These are phyloP conservation scores for Amphipoea oculea DNA, from an alignment of 2,888 invertebrate species.

Conservation along the genomic window DNA sequence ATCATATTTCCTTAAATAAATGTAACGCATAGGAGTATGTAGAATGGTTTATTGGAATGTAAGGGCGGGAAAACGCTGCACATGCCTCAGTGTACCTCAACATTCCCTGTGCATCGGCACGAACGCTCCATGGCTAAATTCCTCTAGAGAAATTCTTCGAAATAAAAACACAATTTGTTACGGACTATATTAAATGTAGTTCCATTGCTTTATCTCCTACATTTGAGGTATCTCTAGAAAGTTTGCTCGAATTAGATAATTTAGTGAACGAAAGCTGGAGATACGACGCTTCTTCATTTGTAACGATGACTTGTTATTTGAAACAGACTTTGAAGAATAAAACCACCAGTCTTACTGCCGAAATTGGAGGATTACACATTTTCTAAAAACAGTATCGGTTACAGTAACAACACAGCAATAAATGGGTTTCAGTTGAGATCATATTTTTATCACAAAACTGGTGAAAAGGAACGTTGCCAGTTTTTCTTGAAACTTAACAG, in stretches of 20 bases:
- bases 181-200: constrained; percentile 29
- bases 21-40: neutral
- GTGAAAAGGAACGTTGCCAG: neutral
- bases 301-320: constrained; percentile 57
- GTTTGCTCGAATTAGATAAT: constrained; percentile 54
- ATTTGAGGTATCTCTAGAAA: constrained; percentile 44
- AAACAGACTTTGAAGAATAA: constrained; percentile 56
- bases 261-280: constrained; percentile 43
- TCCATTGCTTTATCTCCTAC: constrained; percentile 38
- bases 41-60: constrained; percentile 12
- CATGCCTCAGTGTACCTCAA: neutral
- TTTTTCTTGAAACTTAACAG: neutral
- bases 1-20: constrained; percentile 1
- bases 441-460: constrained; percentile 1
- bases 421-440: neutral
- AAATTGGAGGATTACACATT: constrained; percentile 49
- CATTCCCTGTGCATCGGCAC: constrained; percentile 3
- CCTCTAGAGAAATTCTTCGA: constrained; percentile 24
- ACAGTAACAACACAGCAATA: neutral
- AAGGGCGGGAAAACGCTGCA: neutral
- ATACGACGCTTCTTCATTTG: constrained; percentile 53
- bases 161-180: constrained; percentile 40
- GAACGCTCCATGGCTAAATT: constrained; percentile 23
- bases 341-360: constrained; percentile 18
- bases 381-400: constrained; percentile 26